Conservation (phyloP, 1,140 invertebrate species). For the Gryon sp. region DNA sequence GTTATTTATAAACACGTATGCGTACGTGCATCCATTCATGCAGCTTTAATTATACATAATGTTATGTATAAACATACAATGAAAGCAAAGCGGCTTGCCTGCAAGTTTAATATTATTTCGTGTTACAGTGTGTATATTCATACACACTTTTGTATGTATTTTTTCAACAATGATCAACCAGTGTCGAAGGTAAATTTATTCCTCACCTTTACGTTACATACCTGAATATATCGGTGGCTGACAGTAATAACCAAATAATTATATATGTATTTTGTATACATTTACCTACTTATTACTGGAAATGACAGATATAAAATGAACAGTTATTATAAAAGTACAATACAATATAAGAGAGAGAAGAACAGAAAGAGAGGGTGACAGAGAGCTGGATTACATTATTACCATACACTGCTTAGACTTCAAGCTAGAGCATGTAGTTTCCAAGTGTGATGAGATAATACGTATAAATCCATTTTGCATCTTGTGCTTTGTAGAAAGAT, state of each 20-base stretch:
- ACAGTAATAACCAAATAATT: too few relatives aligned
- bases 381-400: conserved; percentile 65
- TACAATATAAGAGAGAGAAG: conserved; percentile 55
- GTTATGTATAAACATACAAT: neutral
- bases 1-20: conserved; percentile 37
- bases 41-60: neutral
- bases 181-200: conserved; percentile 57
- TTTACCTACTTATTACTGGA: too few relatives aligned
- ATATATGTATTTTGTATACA: too few relatives aligned
- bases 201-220: conserved; percentile 59
- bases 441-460: conserved; percentile 65
- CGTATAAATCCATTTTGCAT: conserved; percentile 63
- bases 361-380: conserved; percentile 3
- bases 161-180: conserved; percentile 57
- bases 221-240: conserved; percentile 10
- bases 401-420: conserved; percentile 61
- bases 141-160: conserved; percentile 19
- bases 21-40: neutral
- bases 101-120: conserved; percentile 27
- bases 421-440: conserved; percentile 63
- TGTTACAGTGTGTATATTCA: conserved; percentile 25
- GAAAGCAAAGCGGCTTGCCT: conserved; percentile 23
- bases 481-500: conserved; percentile 55
- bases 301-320: too few relatives aligned
- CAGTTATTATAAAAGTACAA: conserved; percentile 58